Conservation (phyloP, 37 sponge, comb jelly and placozoan species). For the Theonella swinhoei region DNA sequence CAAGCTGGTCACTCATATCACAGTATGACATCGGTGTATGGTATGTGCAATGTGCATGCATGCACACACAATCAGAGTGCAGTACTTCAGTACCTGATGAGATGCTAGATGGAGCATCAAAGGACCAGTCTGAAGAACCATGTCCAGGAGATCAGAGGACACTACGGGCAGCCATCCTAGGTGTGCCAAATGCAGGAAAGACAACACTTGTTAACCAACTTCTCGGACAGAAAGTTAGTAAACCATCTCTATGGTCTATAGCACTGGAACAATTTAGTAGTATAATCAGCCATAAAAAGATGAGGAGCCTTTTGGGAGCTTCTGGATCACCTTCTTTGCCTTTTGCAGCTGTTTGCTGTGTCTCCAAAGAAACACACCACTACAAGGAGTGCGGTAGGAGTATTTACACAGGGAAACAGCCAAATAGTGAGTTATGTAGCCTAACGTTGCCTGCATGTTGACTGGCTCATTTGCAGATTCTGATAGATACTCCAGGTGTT, state of each 20-base stretch:
- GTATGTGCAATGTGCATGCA: no score
- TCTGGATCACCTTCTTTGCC: neutral
- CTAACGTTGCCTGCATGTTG: neutral
- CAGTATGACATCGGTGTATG: no score
- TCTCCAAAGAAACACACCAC: constrained; percentile 84
- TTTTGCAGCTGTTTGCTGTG: constrained; percentile 65
- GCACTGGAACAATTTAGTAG: no score
- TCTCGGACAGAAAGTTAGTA: constrained; percentile 66
- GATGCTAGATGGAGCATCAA: no score
- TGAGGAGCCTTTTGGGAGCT: neutral
- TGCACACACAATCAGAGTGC: no score
- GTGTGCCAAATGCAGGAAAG: constrained; percentile 83
- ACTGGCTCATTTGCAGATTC: constrained; percentile 35
- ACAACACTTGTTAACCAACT: constrained; percentile 83
- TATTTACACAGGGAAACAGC: constrained; percentile 40
- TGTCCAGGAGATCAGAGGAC: constrained; percentile 39
- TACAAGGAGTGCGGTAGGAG: constrained; percentile 41
- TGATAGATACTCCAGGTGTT: constrained; percentile 83
- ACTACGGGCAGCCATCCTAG: constrained; percentile 68
- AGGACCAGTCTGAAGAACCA: no score
- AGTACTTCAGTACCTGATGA: no score
- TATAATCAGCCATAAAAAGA: neutral
- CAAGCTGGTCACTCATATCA: no score
- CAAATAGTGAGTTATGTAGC: constrained; percentile 67
- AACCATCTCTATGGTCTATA: no score